Conservation (phyloP, 2,113 vertebrate species). For the Seriola dumerili region DNA sequence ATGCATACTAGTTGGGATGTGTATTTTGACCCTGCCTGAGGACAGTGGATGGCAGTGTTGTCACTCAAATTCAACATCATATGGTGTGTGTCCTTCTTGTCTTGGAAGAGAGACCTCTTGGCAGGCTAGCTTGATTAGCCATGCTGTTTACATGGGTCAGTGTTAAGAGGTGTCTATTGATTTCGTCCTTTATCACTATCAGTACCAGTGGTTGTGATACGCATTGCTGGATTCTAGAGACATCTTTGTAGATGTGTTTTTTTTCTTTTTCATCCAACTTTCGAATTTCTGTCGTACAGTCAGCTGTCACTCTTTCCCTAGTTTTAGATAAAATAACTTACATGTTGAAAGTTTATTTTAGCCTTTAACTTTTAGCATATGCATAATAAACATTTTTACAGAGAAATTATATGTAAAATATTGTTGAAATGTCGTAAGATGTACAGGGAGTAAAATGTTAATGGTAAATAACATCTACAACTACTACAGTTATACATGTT, state of each 20-base stretch:
- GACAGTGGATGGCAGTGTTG: constrained; percentile 33
- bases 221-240: not conserved
- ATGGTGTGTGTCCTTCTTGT: not conserved
- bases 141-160: constrained; percentile 23
- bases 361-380: not conserved
- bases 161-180: not conserved
- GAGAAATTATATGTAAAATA: not conserved
- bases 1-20: not conserved
- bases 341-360: not conserved
- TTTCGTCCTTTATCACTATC: not conserved
- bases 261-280: constrained; percentile 14
- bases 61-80: constrained; percentile 15
- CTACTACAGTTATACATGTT: not conserved
- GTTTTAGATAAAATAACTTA: not conserved
- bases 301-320: not conserved
- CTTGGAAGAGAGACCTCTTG: not conserved
- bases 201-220: not conserved
- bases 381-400: not conserved
- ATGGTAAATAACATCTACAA: not conserved
- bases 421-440: not conserved
- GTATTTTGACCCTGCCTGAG: constrained; percentile 1
- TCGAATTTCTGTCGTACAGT: not conserved
- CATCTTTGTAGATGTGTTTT: not conserved
- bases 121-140: not conserved
- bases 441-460: not conserved